Evolutionary conservation across 2,797 vertebrate genomes (phyloP).

Genomic region (Poeciliopsis paucimaculata): DNA sequence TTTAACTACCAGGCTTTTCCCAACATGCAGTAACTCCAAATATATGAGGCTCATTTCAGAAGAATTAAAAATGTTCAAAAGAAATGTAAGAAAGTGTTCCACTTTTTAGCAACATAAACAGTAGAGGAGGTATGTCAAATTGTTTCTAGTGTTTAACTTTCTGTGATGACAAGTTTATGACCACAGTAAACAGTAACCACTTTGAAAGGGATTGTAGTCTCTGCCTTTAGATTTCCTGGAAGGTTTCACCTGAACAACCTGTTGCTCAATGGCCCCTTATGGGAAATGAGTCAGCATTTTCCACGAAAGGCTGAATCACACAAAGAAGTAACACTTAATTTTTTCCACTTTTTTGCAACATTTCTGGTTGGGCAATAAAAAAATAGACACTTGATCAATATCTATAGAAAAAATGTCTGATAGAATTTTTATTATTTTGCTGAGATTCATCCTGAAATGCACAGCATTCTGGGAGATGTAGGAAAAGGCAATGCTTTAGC

Average conservation of each 20-base stretch:
- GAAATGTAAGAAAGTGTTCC: not conserved
- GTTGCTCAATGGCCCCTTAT: conserved; percentile 2
- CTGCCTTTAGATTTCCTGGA: conserved; percentile 6
- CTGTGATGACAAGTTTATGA: conserved; percentile 1
- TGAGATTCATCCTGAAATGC: too few relatives aligned
- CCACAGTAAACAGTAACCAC: not conserved
- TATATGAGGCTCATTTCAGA: not conserved
- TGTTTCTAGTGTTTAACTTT: not conserved
- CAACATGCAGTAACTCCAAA: conserved; percentile 1
- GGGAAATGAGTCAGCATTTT: not conserved
- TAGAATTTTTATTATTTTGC: too few relatives aligned
- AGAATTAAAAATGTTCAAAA: conserved; percentile 6
- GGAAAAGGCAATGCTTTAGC: too few relatives aligned
- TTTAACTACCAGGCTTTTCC: conserved; percentile 3
- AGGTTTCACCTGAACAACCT: conserved; percentile 20
- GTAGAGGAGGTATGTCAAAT: not conserved
- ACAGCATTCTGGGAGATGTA: too few relatives aligned
- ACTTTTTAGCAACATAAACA: not conserved
- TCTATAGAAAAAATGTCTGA: too few relatives aligned
- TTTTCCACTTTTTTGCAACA: not conserved
- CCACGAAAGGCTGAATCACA: not conserved
- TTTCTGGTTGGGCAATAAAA: too few relatives aligned
- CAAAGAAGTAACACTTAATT: not conserved
- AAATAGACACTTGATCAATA: too few relatives aligned
- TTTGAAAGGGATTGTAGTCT: not conserved